These are phyloP conservation scores for Vanessa atalanta DNA, from an alignment of 1,140 invertebrate species.

Conservation along the genomic window DNA sequence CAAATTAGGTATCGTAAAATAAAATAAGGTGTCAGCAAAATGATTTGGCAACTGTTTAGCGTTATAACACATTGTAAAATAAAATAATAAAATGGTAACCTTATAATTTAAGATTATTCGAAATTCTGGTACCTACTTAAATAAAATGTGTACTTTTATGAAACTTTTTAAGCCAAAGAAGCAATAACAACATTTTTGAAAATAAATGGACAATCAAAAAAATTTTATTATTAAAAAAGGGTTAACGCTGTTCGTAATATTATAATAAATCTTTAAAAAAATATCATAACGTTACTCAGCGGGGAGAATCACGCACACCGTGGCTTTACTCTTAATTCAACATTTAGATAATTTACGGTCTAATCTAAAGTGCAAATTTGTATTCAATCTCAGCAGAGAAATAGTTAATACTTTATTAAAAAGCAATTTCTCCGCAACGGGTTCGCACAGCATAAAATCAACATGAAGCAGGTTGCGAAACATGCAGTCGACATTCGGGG, in stretches of 20 bases:
- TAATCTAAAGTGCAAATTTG: constrained; percentile 3
- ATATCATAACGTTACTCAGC: neutral
- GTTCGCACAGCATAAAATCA: constrained; percentile 54
- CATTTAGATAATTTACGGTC: neutral
- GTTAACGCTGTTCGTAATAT: neutral
- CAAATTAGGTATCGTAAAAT: constrained; percentile 46
- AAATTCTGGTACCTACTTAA: neutral
- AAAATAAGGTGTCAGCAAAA: constrained; percentile 39
- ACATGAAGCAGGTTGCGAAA: constrained; percentile 56
- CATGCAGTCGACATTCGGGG: constrained; percentile 61
- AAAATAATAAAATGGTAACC: constrained; percentile 44
- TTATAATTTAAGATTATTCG: constrained; percentile 15
- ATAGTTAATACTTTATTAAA: constrained; percentile 42
- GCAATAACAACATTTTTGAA: neutral
- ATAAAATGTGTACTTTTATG: neutral
- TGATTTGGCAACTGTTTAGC: constrained; percentile 46
- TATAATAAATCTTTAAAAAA: constrained; percentile 1
- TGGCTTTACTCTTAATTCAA: neutral
- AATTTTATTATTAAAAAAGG: neutral
- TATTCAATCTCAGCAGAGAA: constrained; percentile 7
- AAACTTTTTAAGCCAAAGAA: too few species aligned
- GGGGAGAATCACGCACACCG: neutral
- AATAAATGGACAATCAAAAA: neutral
- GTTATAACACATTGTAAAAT: constrained; percentile 45
- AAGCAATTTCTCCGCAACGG: constrained; percentile 43